Percentiles rank a stretch among this genome's conserved stretches.
These are phyloP conservation scores for Ceratitis capitata DNA, from an alignment of 1,140 invertebrate genomes.

Conservation along the genomic window DNA sequence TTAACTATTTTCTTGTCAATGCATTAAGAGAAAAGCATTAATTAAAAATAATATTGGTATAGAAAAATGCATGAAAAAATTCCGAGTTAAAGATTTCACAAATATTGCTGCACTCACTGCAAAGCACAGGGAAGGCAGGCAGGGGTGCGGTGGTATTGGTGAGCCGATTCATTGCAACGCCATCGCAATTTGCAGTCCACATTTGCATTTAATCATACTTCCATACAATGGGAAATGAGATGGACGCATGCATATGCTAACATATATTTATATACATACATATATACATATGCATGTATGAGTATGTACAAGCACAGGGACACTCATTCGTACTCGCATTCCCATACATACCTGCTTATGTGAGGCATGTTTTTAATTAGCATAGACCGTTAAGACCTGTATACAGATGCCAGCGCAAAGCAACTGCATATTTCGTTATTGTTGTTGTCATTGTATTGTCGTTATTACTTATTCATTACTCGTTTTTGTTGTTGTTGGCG, in stretches of 20 bases:
- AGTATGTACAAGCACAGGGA: background rate
- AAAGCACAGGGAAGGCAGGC: background rate
- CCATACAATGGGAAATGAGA: background rate
- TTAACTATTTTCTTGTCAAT: background rate
- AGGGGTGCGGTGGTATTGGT: background rate
- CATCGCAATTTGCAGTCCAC: background rate
- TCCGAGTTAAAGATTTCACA: background rate
- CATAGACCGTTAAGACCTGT: background rate
- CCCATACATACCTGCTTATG: too few relatives aligned
- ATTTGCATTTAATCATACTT: background rate
- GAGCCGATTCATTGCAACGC: background rate
- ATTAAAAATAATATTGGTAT: conserved; percentile 18
- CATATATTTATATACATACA: background rate
- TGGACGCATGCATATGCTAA: background rate
- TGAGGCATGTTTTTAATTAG: conserved; percentile 33
- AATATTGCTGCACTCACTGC: background rate
- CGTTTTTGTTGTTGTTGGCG: background rate
- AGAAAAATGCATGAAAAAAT: background rate
- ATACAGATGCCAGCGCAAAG: background rate
- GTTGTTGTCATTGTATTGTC: background rate
- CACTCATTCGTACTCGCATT: too few relatives aligned
- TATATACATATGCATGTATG: background rate
- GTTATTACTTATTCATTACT: background rate
- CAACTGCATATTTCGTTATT: too few relatives aligned
- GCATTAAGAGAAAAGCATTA: background rate